These are phyloP conservation scores for Luperina nickerlii DNA, from an alignment of 2,888 invertebrate species.

Conservation along the genomic window DNA sequence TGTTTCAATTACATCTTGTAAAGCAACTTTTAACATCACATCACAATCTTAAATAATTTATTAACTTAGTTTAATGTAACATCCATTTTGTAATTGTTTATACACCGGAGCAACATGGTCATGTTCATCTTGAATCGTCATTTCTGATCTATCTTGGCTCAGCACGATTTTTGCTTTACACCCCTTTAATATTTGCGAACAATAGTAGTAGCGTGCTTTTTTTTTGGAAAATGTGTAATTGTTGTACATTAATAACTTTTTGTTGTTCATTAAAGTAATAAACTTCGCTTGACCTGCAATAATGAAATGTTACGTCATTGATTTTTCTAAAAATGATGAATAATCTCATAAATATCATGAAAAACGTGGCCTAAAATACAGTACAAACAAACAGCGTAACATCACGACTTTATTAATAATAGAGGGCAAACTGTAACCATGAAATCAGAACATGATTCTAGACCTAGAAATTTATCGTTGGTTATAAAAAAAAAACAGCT, in stretches of 20 bases:
- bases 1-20: neutral
- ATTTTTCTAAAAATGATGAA: too few species aligned
- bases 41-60: neutral
- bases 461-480: too few species aligned
- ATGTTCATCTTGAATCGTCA: slow-evolving; percentile 20
- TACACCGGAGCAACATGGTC: slow-evolving; percentile 30
- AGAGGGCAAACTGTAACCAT: too few species aligned
- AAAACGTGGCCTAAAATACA: neutral
- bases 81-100: neutral
- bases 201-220: slow-evolving; percentile 31
- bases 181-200: slow-evolving; percentile 37
- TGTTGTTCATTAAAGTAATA: slow-evolving; percentile 22
- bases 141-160: neutral
- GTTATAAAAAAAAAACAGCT: too few species aligned
- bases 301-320: neutral
- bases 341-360: neutral
- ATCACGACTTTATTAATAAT: neutral
- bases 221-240: slow-evolving; percentile 39
- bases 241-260: slow-evolving; percentile 40
- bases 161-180: slow-evolving; percentile 36
- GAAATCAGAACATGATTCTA: too few species aligned
- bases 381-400: neutral
- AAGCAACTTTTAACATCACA: neutral
- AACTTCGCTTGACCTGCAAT: slow-evolving; percentile 22
- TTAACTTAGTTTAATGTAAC: neutral